These are phyloP conservation scores for Drosophila basisetae DNA, from an alignment of 2,888 invertebrate species.

Conservation along the genomic window DNA sequence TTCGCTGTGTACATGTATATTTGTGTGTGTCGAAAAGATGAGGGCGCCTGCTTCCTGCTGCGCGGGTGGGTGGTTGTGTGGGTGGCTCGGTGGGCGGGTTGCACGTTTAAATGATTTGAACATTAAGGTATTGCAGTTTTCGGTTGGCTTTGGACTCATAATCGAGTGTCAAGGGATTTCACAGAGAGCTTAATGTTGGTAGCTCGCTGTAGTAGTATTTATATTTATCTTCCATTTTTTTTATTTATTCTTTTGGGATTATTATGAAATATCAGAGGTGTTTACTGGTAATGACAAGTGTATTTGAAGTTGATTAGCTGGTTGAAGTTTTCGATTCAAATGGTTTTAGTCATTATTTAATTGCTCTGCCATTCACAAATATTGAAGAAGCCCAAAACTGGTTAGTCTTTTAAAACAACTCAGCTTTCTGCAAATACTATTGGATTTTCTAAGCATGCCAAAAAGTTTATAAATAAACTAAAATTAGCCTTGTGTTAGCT, in stretches of 20 bases:
- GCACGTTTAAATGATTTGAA: slow-evolving; percentile 52
- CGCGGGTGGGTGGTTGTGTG: slow-evolving; percentile 7
- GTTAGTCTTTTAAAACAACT: not conserved
- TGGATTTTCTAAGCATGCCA: not conserved
- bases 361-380: not conserved
- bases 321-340: not conserved
- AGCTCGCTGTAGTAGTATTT: not conserved
- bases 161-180: slow-evolving; percentile 53
- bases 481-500: not conserved
- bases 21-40: slow-evolving; percentile 11
- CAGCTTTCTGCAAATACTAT: not conserved
- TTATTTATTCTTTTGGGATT: not conserved
- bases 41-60: slow-evolving; percentile 22
- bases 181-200: slow-evolving; percentile 18
- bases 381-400: not conserved
- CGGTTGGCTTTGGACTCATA: slow-evolving; percentile 19
- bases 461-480: not conserved
- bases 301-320: slow-evolving; percentile 21
- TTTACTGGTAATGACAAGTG: slow-evolving; percentile 18
- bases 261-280: slow-evolving; percentile 6
- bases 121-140: slow-evolving; percentile 51
- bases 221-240: not conserved
- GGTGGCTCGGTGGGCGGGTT: slow-evolving; percentile 1
- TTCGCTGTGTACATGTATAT: slow-evolving; percentile 19
- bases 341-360: not conserved